Conservation (phyloP, 1,140 invertebrate genomes). For the Oryzaephilus surinamensis region DNA sequence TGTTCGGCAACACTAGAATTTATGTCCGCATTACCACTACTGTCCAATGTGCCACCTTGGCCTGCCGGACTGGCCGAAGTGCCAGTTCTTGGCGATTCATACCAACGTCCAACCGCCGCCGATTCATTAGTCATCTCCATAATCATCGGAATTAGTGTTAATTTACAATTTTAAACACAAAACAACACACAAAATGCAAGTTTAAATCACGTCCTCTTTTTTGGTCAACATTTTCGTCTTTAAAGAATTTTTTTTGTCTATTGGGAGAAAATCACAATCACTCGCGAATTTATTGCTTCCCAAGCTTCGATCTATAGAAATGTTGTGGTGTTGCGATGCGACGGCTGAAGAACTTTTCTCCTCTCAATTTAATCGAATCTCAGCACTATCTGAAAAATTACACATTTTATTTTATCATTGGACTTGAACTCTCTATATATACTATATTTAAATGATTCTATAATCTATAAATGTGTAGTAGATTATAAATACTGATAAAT, state of each 20-base stretch:
- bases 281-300: too few relatives aligned
- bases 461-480: too few relatives aligned
- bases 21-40: conserved; percentile 28
- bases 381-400: conserved; percentile 15
- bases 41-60: conserved; percentile 24
- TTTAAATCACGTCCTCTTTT: too few relatives aligned
- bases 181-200: too few relatives aligned
- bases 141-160: conserved; percentile 32
- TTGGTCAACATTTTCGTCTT: too few relatives aligned
- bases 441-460: too few relatives aligned
- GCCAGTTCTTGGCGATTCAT: conserved; percentile 34
- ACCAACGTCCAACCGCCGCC: conserved; percentile 32
- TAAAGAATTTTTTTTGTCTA: too few relatives aligned
- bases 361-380: conserved; percentile 7
- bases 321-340: conserved; percentile 17
- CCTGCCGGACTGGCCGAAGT: conserved; percentile 33
- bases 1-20: conserved; percentile 35
- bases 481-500: too few relatives aligned
- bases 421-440: too few relatives aligned
- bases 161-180: conserved; percentile 23
- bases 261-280: too few relatives aligned
- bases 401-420: too few relatives aligned
- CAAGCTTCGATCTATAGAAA: too few relatives aligned
- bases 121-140: conserved; percentile 38
- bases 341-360: conserved; percentile 17